Conservation (phyloP, 2,113 vertebrate genomes). For the Eublepharis macularius region DNA sequence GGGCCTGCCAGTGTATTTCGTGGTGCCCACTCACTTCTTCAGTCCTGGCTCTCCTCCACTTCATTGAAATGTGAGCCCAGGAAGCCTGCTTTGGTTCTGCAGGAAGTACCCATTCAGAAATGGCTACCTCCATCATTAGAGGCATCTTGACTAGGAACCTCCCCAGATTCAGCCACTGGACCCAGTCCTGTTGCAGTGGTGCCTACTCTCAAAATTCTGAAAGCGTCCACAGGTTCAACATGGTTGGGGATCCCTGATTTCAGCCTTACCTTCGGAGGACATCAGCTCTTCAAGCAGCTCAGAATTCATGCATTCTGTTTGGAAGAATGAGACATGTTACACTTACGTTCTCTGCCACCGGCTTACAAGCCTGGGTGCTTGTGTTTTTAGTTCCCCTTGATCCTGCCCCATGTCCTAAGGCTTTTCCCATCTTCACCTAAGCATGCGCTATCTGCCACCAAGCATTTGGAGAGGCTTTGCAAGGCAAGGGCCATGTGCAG, state of each 20-base stretch:
- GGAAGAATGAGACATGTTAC: conserved; percentile 24
- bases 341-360: background rate
- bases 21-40: too few species aligned
- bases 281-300: conserved; percentile 95
- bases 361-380: background rate
- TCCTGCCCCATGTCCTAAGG: background rate
- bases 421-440: background rate
- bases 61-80: too few species aligned
- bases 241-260: background rate
- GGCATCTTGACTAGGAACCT: too few species aligned
- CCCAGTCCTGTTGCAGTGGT: too few species aligned
- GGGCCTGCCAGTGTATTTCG: too few species aligned
- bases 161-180: too few species aligned
- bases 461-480: background rate
- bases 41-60: too few species aligned
- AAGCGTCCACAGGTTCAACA: too few species aligned
- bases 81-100: too few species aligned
- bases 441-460: background rate
- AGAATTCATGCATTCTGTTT: conserved; percentile 89
- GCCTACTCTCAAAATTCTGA: too few species aligned
- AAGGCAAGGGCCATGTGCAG: background rate
- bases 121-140: too few species aligned
- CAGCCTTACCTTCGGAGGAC: conserved; percentile 92
- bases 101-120: too few species aligned
- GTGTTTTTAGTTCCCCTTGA: background rate